Conservation (phyloP, 2,797 vertebrate genomes). For the Tachyglossus aculeatus region DNA sequence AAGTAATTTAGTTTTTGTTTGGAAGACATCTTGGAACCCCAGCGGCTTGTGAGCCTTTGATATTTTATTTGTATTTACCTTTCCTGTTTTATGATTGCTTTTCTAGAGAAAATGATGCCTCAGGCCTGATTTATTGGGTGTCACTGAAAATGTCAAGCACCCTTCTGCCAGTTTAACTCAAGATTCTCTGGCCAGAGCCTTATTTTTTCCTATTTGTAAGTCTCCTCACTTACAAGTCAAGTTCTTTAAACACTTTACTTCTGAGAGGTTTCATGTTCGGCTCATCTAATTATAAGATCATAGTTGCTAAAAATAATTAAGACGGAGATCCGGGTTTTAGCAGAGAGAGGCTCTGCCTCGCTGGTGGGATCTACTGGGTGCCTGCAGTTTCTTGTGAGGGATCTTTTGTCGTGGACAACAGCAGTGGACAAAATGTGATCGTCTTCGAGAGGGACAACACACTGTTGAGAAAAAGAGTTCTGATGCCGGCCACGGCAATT, state of each 20-base stretch:
- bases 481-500: conserved; percentile 31
- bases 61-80: background rate
- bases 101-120: conserved; percentile 44
- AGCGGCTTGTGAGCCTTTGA: background rate
- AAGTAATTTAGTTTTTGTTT: conserved; percentile 15
- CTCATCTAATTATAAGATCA: too few species aligned
- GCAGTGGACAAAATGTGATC: conserved; percentile 6
- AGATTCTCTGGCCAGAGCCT: too few species aligned
- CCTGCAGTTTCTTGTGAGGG: background rate
- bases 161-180: conserved; percentile 40
- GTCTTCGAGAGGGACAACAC: conserved; percentile 25
- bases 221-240: too few species aligned
- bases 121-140: conserved; percentile 39
- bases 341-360: too few species aligned
- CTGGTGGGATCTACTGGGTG: too few species aligned
- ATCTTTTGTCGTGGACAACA: background rate
- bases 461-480: conserved; percentile 24
- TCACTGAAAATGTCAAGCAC: conserved; percentile 42
- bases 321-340: too few species aligned
- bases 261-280: too few species aligned
- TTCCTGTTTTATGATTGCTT: conserved; percentile 28
- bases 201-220: too few species aligned
- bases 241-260: too few species aligned
- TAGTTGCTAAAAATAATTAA: too few species aligned
- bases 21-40: conserved; percentile 31